phyloP scores from a whole-genome alignment of 2,797 vertebrate species.

The Microctenopoma lineatum region DNA sequence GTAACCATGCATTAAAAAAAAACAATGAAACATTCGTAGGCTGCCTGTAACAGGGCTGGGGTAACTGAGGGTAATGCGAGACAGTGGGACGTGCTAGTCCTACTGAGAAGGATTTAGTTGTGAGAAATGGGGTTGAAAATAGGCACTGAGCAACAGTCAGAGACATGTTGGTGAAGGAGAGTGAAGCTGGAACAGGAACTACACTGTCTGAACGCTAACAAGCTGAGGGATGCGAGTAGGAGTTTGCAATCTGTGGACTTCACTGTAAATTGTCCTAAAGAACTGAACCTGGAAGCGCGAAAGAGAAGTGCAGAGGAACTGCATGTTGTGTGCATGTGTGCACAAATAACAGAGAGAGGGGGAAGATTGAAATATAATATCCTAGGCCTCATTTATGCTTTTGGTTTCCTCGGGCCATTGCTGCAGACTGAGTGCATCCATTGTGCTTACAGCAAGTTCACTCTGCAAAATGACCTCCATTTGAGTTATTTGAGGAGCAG shows the following conservation, averaged over 20 bases:
- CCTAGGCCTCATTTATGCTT: constrained; percentile 47
- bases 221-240: constrained; percentile 39
- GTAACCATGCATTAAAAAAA: constrained; percentile 42
- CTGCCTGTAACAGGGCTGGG: constrained; percentile 14
- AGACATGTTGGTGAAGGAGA: constrained; percentile 13
- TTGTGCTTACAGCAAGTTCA: constrained; percentile 63
- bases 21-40: constrained; percentile 36
- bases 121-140: constrained; percentile 52
- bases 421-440: constrained; percentile 52
- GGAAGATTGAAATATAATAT: constrained; percentile 32
- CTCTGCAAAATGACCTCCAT: constrained; percentile 66
- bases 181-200: constrained; percentile 27
- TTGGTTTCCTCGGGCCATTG: constrained; percentile 45
- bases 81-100: constrained; percentile 34
- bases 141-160: constrained; percentile 32
- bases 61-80: constrained; percentile 49
- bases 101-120: constrained; percentile 22
- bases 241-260: constrained; percentile 46
- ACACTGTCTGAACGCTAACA: constrained; percentile 37
- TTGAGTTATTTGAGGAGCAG: constrained; percentile 70
- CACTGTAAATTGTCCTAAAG: constrained; percentile 31
- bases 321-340: constrained; percentile 7
- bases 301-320: background rate
- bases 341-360: constrained; percentile 13
- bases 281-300: constrained; percentile 22